A percentile compares a stretch with the other conserved stretches of the same genome.
Conservation (phyloP, 2,113 vertebrate genomes). For the Corydoras maculifer region DNA sequence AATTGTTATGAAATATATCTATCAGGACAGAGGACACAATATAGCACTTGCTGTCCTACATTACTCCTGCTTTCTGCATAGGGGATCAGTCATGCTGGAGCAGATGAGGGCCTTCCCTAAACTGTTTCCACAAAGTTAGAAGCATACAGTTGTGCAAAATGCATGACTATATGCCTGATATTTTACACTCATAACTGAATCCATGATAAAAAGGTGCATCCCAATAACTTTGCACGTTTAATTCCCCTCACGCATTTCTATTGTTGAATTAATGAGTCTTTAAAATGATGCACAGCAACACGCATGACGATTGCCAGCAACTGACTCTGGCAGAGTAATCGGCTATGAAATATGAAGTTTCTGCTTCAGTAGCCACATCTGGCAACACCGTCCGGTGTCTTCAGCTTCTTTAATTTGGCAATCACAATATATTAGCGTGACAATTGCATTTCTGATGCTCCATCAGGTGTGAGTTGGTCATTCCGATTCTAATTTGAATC, state of each 20-base stretch:
- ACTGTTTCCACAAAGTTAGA: too few relatives aligned
- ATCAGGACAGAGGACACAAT: slow-evolving; percentile 30
- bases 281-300: slow-evolving; percentile 40
- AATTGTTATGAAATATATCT: slow-evolving; percentile 42
- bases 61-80: too few relatives aligned
- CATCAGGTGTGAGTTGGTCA: slow-evolving; percentile 55
- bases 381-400: slow-evolving; percentile 70
- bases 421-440: slow-evolving; percentile 78
- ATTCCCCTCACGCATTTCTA: background rate
- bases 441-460: slow-evolving; percentile 72
- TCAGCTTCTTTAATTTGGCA: slow-evolving; percentile 68
- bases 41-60: slow-evolving; percentile 38
- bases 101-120: too few relatives aligned
- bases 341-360: slow-evolving; percentile 70
- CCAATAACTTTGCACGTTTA: too few relatives aligned
- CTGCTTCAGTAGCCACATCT: slow-evolving; percentile 60
- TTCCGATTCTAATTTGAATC: slow-evolving; percentile 53
- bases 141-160: too few relatives aligned
- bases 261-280: slow-evolving; percentile 20
- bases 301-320: slow-evolving; percentile 52
- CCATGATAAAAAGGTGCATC: too few relatives aligned
- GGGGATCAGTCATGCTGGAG: too few relatives aligned
- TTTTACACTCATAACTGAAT: too few relatives aligned
- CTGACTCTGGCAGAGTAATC: slow-evolving; percentile 63
- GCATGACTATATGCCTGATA: too few relatives aligned